These are phyloP conservation scores for Nesoenas mayeri DNA, from an alignment of 2,113 vertebrate genomes.

Conservation along the genomic window DNA sequence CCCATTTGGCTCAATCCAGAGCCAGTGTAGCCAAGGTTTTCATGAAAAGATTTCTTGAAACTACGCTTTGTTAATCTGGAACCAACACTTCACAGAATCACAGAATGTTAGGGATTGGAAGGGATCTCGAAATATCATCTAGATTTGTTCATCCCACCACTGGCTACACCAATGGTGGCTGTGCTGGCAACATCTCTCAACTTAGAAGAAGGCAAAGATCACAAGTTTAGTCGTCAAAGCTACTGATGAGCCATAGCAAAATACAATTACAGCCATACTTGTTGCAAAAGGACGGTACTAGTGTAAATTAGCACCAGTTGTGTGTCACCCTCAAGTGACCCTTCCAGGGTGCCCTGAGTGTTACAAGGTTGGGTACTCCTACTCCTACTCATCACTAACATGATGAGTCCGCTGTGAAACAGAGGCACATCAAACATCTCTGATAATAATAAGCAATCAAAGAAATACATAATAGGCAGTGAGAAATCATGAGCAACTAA, in stretches of 20 bases:
- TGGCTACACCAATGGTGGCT: neutral
- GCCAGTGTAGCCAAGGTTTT: accelerated
- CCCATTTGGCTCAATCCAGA: neutral
- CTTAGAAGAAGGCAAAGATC: neutral
- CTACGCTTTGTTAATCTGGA: neutral
- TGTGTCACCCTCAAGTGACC: neutral
- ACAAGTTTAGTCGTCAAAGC: neutral
- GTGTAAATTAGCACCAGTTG: neutral
- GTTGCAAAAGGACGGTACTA: neutral
- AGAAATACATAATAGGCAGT: neutral
- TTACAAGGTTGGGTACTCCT: neutral
- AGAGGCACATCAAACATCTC: neutral
- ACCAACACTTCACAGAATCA: neutral
- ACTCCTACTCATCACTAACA: neutral
- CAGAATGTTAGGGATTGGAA: too few species aligned
- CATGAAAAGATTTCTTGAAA: neutral
- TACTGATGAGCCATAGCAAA: neutral
- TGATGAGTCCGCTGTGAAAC: neutral
- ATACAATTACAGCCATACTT: neutral
- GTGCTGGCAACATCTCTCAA: neutral
- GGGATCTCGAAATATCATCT: too few species aligned
- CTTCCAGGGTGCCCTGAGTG: neutral
- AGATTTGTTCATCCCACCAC: neutral
- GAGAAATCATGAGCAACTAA: neutral
- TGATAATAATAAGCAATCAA: neutral